Percentiles rank a stretch among this genome's conserved stretches.
Conservation (phyloP, 2,888 invertebrate species). For the Imbricaverruca yamaguchii region DNA sequence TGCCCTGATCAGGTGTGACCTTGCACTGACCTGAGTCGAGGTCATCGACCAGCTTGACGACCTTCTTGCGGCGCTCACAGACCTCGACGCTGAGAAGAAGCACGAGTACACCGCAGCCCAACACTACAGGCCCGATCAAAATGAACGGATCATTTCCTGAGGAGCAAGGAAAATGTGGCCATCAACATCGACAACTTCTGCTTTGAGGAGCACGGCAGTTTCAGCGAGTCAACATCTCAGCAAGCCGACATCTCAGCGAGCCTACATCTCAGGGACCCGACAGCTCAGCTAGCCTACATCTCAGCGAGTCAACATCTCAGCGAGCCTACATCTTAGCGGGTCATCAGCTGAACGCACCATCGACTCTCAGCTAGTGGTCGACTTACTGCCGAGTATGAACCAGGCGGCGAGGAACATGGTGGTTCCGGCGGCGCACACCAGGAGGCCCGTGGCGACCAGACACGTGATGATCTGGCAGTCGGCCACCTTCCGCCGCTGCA, state of each 20-base stretch:
- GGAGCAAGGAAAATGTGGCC: background rate
- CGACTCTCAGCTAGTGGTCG: too few relatives aligned
- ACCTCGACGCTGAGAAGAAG: conserved; percentile 31
- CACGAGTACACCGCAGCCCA: conserved; percentile 29
- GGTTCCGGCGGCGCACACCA: background rate
- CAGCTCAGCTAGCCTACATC: too few relatives aligned
- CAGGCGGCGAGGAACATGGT: background rate
- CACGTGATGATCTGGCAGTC: conserved; percentile 5
- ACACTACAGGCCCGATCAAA: conserved; percentile 31
- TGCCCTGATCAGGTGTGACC: background rate
- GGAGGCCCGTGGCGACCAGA: background rate
- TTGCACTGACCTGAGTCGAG: background rate
- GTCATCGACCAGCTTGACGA: conserved; percentile 13
- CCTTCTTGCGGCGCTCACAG: conserved; percentile 28
- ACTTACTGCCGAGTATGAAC: background rate
- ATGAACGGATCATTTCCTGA: conserved; percentile 31
- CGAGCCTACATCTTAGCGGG: too few relatives aligned
- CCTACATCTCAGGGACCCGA: too few relatives aligned
- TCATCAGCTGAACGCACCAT: too few relatives aligned
- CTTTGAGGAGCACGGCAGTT: too few relatives aligned
- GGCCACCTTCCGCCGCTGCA: background rate
- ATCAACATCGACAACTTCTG: too few relatives aligned
- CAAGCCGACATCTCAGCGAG: too few relatives aligned
- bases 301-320: too few relatives aligned
- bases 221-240: too few relatives aligned